Base-by-base conservation (phyloP, 2,888 invertebrate species). In the Allygus modestus region DNA sequence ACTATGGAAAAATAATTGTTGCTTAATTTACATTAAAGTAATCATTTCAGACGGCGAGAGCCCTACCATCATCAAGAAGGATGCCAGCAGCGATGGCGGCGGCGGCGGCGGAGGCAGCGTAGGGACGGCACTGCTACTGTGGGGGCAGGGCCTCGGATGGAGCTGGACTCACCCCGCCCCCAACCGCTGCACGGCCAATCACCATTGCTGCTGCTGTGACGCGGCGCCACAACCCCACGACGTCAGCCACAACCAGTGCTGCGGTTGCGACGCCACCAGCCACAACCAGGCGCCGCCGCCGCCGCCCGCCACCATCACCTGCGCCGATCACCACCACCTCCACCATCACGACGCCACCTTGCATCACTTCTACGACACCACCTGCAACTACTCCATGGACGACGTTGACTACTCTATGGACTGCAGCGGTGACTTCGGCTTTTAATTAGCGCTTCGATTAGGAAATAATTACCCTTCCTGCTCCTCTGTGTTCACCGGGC, bases 341-440 rank as follows among this genome's bases (percentile, higher is more conserved):
- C 75, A 75, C 43, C 20, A 43, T 20, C 77, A 77, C 31, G 77
- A 46, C 51, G 28, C 1, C 43, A 1, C 17, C 23, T 20, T 41
- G 7, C 23, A 43, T 26, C 51, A 77, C 77, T 1, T 2, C 28
- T 46, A 26, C 12, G 28, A 58, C 23, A 58, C 54, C 79, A 58
- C 79, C 33, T 79, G 79, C 58, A 79, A 79, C 58, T 43, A 51
- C 46, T 9, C 33, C 79, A 46, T 77, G 43, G 83, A 83, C 75
- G 83, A 83, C 71, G 83, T 58, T 26, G 83, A 83, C 37, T 83
- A 75, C 37, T 41, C 54, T 26, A 83, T 83, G 83, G 83, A 83
- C 75, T 83, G 83, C 43, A 75, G 83, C 33, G 83, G 83, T 0
- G 83, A 83, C 61, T 83, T 83, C 26, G 83, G 83, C 26, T 83